Percentiles rank a stretch among this genome's conserved stretches.
Evolutionary conservation across 2,113 vertebrate species (phyloP).

Genomic region (Gulo gulo): DNA sequence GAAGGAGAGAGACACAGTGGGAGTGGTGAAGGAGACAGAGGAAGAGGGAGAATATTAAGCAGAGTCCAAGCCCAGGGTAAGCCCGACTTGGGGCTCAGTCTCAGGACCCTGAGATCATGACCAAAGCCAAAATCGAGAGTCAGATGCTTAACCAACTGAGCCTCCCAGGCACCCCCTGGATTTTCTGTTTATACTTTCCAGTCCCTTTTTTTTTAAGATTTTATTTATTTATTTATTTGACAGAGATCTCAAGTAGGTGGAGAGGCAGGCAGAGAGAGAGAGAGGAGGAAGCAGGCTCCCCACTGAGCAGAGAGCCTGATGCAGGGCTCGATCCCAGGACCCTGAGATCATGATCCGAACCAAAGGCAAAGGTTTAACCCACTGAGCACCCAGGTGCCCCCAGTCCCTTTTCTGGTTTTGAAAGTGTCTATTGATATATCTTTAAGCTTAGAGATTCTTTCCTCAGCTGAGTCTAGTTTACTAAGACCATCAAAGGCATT

Average conservation of each 20-base stretch:
- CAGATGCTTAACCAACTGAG: not conserved
- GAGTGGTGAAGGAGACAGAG: not conserved
- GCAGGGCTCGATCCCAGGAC: not conserved
- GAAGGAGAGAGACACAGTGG: not conserved
- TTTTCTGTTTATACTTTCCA: not conserved
- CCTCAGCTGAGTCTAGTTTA: not conserved
- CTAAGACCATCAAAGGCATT: not conserved
- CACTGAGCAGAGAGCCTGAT: no score
- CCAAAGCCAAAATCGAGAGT: not conserved
- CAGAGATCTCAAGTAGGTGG: no score
- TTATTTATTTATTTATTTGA: no score
- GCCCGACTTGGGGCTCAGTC: not conserved
- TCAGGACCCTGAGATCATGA: not conserved
- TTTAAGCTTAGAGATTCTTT: not conserved
- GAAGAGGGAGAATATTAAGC: not conserved
- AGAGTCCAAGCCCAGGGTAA: not conserved
- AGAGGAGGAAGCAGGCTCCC: no score
- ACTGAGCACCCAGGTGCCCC: not conserved
- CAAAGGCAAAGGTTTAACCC: not conserved
- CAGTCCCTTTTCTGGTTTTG: not conserved
- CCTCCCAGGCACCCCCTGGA: not conserved
- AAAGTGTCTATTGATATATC: not conserved
- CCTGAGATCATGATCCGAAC: not conserved
- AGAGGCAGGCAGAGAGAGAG: no score
- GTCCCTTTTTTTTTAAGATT: not conserved